These are phyloP conservation scores for Lepilemur septentrionalis DNA, from an alignment of 2,797 vertebrate genomes.

Conservation along the genomic window DNA sequence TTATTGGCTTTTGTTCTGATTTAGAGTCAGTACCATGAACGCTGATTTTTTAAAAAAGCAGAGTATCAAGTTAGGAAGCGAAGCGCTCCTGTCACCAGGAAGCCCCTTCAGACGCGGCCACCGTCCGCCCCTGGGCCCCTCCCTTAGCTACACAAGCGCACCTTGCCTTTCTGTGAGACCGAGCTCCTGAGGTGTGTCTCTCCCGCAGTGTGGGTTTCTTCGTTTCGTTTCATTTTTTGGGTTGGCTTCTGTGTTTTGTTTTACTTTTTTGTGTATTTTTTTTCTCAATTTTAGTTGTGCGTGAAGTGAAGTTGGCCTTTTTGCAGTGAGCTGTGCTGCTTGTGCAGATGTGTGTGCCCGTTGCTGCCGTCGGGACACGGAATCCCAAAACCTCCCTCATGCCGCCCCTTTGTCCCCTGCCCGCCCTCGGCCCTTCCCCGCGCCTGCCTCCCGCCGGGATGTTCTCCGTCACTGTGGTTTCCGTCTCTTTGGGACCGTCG, in stretches of 20 bases:
- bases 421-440: fast-evolving
- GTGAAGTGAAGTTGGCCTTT: background rate
- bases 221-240: background rate
- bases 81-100: background rate
- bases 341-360: background rate
- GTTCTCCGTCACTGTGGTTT: fast-evolving
- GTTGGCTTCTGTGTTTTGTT: background rate
- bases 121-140: fast-evolving
- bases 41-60: background rate
- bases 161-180: background rate
- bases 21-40: background rate
- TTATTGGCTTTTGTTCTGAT: background rate
- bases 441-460: fast-evolving
- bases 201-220: background rate
- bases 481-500: background rate
- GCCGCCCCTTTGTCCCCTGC: background rate
- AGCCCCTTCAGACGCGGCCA: background rate
- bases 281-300: background rate
- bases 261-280: background rate
- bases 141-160: background rate
- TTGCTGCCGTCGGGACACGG: background rate
- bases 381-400: too few relatives aligned
- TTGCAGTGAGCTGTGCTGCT: background rate
- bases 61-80: background rate
- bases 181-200: fast-evolving